phyloP scores from a whole-genome alignment of 2,888 invertebrate species.

The Venustoraphidia nigricollis region DNA sequence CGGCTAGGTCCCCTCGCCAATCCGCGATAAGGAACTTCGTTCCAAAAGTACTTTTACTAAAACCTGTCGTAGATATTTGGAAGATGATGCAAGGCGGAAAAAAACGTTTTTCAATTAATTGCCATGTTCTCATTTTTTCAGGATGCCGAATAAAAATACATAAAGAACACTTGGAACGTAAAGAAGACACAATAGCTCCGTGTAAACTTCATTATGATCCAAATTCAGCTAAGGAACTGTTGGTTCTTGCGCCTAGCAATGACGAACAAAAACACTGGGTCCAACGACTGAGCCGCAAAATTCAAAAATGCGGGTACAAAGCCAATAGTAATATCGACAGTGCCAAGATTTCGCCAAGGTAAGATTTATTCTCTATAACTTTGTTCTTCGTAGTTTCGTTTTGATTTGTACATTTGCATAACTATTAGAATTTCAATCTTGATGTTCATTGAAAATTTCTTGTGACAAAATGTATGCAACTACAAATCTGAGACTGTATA shows the following conservation, averaged over 20 bases:
- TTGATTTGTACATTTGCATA: background rate
- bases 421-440: background rate
- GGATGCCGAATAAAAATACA: constrained; percentile 96
- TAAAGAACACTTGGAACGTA: constrained; percentile 83
- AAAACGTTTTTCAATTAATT: background rate
- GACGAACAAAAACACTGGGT: constrained; percentile 93
- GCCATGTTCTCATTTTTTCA: constrained; percentile 21
- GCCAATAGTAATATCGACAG: constrained; percentile 55
- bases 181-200: constrained; percentile 76
- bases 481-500: background rate
- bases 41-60: no score
- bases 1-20: no score
- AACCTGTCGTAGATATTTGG: no score
- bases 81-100: background rate
- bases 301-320: constrained; percentile 86
- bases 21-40: no score
- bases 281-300: constrained; percentile 74
- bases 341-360: constrained; percentile 64
- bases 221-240: constrained; percentile 81
- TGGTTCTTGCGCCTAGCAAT: constrained; percentile 69
- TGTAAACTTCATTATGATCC: constrained; percentile 95
- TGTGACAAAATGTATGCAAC: background rate
- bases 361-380: constrained; percentile 26
- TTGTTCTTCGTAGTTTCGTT: constrained; percentile 19
- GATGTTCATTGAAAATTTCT: background rate